Conservation (phyloP, 2,113 vertebrate species). For the Trematocara nigrifrons region DNA sequence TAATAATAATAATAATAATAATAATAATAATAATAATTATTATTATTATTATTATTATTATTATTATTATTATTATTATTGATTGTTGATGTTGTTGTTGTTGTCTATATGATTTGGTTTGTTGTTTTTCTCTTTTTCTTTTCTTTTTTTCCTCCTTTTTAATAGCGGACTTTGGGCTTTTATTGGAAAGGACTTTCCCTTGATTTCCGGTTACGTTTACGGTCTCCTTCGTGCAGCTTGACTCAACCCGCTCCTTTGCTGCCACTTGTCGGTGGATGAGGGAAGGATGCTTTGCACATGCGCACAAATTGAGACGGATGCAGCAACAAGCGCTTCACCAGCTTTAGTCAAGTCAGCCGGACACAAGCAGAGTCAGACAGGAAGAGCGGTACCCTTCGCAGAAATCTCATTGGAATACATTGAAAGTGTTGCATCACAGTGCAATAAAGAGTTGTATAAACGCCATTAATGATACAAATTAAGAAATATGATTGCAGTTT, state of each 20-base stretch:
- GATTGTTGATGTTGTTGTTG: no score
- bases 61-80: not conserved
- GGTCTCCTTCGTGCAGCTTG: not conserved
- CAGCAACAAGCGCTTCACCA: not conserved
- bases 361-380: not conserved
- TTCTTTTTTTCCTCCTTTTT: not conserved
- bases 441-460: not conserved
- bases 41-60: no score
- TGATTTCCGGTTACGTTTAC: not conserved
- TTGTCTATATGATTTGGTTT: not conserved
- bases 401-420: not conserved
- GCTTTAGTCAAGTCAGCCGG: not conserved
- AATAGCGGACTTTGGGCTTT: not conserved
- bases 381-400: not conserved
- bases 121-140: not conserved
- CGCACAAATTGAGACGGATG: slow-evolving; percentile 39
- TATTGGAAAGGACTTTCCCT: accelerated
- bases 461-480: not conserved
- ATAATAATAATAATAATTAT: accelerated
- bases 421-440: not conserved
- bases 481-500: not conserved
- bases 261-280: not conserved
- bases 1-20: no score
- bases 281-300: slow-evolving; percentile 49
- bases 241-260: not conserved